Percentiles rank a stretch among this genome's conserved stretches.
Evolutionary conservation across 2,888 invertebrate genomes (phyloP).

Genomic region (Xylocampa areola): DNA sequence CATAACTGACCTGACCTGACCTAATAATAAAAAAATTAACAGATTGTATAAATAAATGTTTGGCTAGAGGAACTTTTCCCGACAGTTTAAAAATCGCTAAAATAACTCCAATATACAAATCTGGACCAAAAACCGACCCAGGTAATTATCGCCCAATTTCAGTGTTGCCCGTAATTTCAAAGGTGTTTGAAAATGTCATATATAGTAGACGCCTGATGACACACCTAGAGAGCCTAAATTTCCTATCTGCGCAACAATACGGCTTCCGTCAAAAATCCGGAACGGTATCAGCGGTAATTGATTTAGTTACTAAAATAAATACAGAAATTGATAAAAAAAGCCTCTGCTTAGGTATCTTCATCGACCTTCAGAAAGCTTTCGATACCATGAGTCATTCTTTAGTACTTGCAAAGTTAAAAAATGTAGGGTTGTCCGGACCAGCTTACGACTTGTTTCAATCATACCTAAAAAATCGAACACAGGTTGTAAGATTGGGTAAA

Average conservation of each 20-base stretch:
- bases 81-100: constrained; percentile 47
- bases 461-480: background rate
- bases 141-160: constrained; percentile 45
- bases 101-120: constrained; percentile 46
- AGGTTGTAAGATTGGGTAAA: constrained; percentile 7
- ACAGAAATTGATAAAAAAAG: constrained; percentile 32
- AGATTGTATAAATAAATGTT: constrained; percentile 25
- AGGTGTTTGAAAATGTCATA: constrained; percentile 18
- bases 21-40: background rate
- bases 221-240: background rate
- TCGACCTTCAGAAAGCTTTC: constrained; percentile 35
- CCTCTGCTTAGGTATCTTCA: constrained; percentile 37
- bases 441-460: constrained; percentile 12
- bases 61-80: constrained; percentile 28
- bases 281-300: too few species aligned
- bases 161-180: constrained; percentile 26
- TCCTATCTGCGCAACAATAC: constrained; percentile 12
- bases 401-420: constrained; percentile 6
- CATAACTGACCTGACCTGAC: too few species aligned
- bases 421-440: background rate
- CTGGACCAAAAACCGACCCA: constrained; percentile 38
- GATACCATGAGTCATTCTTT: constrained; percentile 15
- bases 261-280: background rate
- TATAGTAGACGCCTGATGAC: constrained; percentile 7
- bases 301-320: constrained; percentile 45